Conservation (phyloP, 2,888 invertebrate genomes). For the Sphaeridia pumilis region DNA sequence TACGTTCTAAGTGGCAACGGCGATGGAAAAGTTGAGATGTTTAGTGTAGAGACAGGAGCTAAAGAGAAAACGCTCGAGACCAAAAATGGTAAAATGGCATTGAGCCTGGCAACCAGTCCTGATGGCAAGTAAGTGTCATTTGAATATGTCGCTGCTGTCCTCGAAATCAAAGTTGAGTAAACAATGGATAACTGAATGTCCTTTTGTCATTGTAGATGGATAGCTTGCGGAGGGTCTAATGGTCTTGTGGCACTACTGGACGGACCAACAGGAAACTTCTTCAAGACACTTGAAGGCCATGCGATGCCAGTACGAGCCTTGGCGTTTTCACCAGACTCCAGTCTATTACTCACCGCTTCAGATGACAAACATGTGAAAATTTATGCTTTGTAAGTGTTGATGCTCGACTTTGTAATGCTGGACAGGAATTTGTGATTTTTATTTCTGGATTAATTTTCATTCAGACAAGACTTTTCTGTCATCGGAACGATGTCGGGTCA, state of each 20-base stretch:
- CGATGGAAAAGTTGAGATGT: constrained; percentile 85
- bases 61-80: constrained; percentile 84
- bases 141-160: too few relatives aligned
- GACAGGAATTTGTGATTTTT: too few relatives aligned
- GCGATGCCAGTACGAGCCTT: constrained; percentile 93
- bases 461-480: constrained; percentile 41
- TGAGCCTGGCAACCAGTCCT: constrained; percentile 96
- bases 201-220: constrained; percentile 41
- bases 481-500: constrained; percentile 90
- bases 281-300: constrained; percentile 90
- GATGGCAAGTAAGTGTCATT: constrained; percentile 76
- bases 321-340: constrained; percentile 92
- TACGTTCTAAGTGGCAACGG: constrained; percentile 88
- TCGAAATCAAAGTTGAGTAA: too few relatives aligned
- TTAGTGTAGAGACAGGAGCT: constrained; percentile 77
- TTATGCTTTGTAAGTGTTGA: constrained; percentile 93
- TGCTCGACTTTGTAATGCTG: too few relatives aligned
- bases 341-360: constrained; percentile 81
- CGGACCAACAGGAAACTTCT: constrained; percentile 74
- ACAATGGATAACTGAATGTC: too few relatives aligned
- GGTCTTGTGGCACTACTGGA: constrained; percentile 96
- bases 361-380: constrained; percentile 97
- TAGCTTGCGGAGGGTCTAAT: constrained; percentile 91
- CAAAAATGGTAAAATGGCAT: constrained; percentile 86
- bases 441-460: too few relatives aligned